Evolutionary conservation across 2,113 vertebrate genomes (phyloP).

Genomic region (Dunckerocampus dactyliophorus): DNA sequence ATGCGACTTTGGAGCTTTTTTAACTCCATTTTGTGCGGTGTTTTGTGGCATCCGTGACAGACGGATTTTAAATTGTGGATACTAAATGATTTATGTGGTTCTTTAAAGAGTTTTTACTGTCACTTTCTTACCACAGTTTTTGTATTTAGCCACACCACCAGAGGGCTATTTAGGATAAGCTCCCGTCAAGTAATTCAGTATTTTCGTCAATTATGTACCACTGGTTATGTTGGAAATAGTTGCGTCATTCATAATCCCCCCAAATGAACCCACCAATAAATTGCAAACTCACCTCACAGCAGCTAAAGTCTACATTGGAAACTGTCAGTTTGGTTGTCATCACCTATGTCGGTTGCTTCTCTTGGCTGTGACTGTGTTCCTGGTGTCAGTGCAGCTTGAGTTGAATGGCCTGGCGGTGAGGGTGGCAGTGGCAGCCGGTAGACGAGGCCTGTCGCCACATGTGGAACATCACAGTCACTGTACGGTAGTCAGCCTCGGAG

Average conservation of each 20-base stretch:
- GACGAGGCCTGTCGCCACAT: constrained; percentile 35
- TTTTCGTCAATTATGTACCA: constrained; percentile 8
- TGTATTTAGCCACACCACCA: background rate
- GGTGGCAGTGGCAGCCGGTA: constrained; percentile 18
- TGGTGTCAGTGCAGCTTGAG: constrained; percentile 24
- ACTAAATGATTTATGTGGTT: too few relatives aligned
- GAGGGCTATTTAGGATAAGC: constrained; percentile 13
- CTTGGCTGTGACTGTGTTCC: constrained; percentile 38
- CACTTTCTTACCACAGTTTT: background rate
- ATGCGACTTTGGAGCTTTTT: too few relatives aligned
- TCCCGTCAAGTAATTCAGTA: constrained; percentile 11
- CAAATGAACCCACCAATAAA: constrained; percentile 35
- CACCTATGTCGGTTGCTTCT: constrained; percentile 48
- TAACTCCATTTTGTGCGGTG: too few relatives aligned
- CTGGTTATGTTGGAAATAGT: constrained; percentile 33
- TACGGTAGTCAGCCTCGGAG: constrained; percentile 57
- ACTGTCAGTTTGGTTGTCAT: constrained; percentile 58
- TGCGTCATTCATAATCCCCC: constrained; percentile 12
- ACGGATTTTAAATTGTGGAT: too few relatives aligned
- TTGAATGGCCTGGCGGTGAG: constrained; percentile 6
- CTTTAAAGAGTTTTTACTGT: too few relatives aligned
- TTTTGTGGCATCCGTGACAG: too few relatives aligned
- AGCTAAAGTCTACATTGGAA: constrained; percentile 40
- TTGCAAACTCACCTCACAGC: constrained; percentile 46
- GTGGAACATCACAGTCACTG: constrained; percentile 68